Conservation (phyloP, 2,888 invertebrate genomes). For the Tetranychus truncatus region DNA sequence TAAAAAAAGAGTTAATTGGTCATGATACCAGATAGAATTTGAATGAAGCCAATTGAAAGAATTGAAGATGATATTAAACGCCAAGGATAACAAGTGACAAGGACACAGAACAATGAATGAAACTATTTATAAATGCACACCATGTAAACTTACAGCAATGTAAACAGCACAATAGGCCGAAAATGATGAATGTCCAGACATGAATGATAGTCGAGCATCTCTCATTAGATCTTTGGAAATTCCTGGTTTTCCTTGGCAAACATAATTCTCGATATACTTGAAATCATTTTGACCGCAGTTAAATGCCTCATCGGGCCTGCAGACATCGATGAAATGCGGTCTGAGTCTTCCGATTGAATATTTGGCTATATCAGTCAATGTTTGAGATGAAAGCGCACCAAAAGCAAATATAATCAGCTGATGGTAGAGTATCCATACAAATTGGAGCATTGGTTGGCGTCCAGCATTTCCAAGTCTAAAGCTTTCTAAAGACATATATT, state of each 20-base stretch:
- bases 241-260: slow-evolving; percentile 27
- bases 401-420: slow-evolving; percentile 49
- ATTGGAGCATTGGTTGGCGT: not conserved
- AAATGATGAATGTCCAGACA: slow-evolving; percentile 78
- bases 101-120: not conserved
- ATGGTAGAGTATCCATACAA: slow-evolving; percentile 20
- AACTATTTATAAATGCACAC: not conserved
- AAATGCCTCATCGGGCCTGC: slow-evolving; percentile 43
- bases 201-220: slow-evolving; percentile 51
- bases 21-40: not conserved
- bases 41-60: not conserved
- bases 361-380: slow-evolving; percentile 79
- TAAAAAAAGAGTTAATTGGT: not conserved
- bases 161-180: slow-evolving; percentile 44
- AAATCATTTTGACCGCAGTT: slow-evolving; percentile 20
- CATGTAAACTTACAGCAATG: slow-evolving; percentile 25
- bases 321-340: slow-evolving; percentile 82
- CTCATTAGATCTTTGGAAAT: slow-evolving; percentile 8
- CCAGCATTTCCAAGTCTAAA: not conserved
- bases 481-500: not conserved
- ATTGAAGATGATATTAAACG: no score
- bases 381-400: slow-evolving; percentile 62
- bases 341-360: slow-evolving; percentile 76
- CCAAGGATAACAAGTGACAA: not conserved
- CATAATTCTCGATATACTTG: slow-evolving; percentile 30